Conservation (phyloP, 2,888 invertebrate genomes). For the Pseudococcus viburni region DNA sequence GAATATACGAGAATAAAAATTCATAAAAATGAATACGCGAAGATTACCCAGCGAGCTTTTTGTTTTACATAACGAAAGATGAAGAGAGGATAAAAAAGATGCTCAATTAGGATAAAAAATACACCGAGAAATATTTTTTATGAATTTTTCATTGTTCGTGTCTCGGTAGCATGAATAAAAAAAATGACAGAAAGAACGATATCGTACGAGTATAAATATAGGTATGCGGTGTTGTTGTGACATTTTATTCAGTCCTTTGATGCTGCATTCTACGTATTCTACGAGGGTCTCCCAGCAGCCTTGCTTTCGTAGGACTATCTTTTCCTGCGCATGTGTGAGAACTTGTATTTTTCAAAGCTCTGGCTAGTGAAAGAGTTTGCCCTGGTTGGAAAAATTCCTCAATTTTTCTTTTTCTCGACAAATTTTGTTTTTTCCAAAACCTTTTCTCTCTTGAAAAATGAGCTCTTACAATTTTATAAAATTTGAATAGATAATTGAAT, state of each 20-base stretch:
- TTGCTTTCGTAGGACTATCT: too few species aligned
- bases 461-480: too few species aligned
- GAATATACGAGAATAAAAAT: not conserved
- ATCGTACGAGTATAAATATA: not conserved
- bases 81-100: not conserved
- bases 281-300: too few species aligned
- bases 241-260: not conserved
- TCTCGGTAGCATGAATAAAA: not conserved
- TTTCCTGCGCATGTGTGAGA: too few species aligned
- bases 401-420: too few species aligned
- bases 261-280: not conserved
- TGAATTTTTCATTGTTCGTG: not conserved
- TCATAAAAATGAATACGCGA: not conserved
- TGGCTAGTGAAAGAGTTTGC: too few species aligned
- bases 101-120: not conserved
- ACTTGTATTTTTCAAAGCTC: too few species aligned
- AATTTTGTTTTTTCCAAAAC: too few species aligned
- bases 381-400: too few species aligned
- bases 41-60: not conserved
- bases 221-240: not conserved
- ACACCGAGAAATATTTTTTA: not conserved
- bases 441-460: too few species aligned
- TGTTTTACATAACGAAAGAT: not conserved
- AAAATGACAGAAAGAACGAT: not conserved
- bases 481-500: too few species aligned